Evolutionary conservation across 2,888 invertebrate species (phyloP).

Genomic region (Drosophila picticornis): DNA sequence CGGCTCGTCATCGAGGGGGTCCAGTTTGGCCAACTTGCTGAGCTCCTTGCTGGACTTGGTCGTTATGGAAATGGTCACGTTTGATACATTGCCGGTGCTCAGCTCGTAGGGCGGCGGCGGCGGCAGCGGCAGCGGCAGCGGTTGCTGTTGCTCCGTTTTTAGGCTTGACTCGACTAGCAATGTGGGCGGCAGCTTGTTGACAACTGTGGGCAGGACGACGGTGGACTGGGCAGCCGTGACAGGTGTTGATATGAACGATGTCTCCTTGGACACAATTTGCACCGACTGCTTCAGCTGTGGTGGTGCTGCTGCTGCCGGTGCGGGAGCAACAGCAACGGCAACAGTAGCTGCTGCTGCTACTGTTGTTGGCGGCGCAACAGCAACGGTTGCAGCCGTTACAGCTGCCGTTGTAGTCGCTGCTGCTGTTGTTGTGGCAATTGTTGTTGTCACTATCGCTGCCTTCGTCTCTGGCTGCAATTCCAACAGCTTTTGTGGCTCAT

Average conservation of each 20-base stretch:
- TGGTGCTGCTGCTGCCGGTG: conserved; percentile 1
- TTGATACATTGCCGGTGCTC: conserved; percentile 58
- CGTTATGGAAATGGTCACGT: conserved; percentile 75
- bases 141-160: conserved; percentile 32
- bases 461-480: conserved; percentile 14
- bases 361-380: not conserved
- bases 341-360: conserved; percentile 4
- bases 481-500: conserved; percentile 24
- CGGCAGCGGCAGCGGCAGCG: conserved; percentile 54
- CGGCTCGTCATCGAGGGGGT: conserved; percentile 35
- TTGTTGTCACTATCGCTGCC: conserved; percentile 26
- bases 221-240: conserved; percentile 15
- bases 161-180: conserved; percentile 35
- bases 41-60: conserved; percentile 62
- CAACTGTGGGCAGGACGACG: conserved; percentile 26
- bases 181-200: conserved; percentile 47
- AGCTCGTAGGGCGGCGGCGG: conserved; percentile 58
- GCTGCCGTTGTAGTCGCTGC: conserved; percentile 7
- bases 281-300: conserved; percentile 61
- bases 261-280: conserved; percentile 86
- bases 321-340: not conserved
- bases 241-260: conserved; percentile 87
- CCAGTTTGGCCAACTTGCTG: conserved; percentile 39
- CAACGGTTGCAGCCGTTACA: conserved; percentile 2
- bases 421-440: conserved; percentile 81